Conservation (phyloP, 2,888 invertebrate species). For the Hoplodrina blanda region DNA sequence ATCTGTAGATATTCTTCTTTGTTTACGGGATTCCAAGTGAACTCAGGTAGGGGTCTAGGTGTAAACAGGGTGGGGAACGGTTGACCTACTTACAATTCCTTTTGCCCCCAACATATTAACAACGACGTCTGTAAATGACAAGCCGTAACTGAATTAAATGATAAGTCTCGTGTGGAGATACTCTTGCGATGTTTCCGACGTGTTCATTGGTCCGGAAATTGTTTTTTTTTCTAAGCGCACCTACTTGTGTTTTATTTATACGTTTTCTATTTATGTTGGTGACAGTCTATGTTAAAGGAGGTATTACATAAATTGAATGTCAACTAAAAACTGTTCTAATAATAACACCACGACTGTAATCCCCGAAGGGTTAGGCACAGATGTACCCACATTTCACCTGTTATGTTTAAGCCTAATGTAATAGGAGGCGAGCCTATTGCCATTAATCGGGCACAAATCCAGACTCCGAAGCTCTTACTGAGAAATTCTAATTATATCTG, state of each 20-base stretch:
- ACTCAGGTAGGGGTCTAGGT: constrained; percentile 60
- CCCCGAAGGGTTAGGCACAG: no score
- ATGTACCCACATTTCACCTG: no score
- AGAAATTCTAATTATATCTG: neutral
- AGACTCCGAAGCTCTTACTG: no score
- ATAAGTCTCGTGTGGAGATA: constrained; percentile 47
- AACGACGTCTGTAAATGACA: constrained; percentile 60
- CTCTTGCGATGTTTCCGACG: constrained; percentile 36
- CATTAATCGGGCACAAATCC: no score
- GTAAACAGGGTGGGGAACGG: constrained; percentile 64
- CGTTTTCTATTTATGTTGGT: constrained; percentile 3
- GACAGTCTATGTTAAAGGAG: constrained; percentile 14
- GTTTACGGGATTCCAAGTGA: constrained; percentile 65
- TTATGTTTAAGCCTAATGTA: no score
- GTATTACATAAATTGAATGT: neutral
- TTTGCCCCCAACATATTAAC: constrained; percentile 59
- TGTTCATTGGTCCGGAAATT: constrained; percentile 36
- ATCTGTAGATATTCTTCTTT: constrained; percentile 59
- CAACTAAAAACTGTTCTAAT: neutral
- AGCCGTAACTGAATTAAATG: constrained; percentile 57
- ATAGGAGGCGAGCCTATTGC: no score
- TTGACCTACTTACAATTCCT: constrained; percentile 76
- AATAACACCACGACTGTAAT: no score
- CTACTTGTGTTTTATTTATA: constrained; percentile 7
- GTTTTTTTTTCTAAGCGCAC: constrained; percentile 19